Evolutionary conservation across 1,140 invertebrate genomes (phyloP).

Genomic region (Parasteatoda tepidariorum): DNA sequence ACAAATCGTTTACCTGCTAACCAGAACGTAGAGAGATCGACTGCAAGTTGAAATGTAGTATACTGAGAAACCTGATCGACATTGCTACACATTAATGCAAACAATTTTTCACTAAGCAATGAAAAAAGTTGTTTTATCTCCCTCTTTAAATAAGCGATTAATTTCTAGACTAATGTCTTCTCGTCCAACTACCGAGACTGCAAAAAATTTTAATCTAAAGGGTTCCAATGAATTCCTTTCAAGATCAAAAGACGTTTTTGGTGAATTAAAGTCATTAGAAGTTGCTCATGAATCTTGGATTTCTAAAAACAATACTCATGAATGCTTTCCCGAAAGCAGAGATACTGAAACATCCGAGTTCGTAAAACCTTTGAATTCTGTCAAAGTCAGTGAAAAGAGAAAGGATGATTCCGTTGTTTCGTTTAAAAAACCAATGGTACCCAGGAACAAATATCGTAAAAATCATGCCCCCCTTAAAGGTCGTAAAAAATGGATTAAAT

Average conservation of each 20-base stretch:
- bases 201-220: conserved; percentile 22
- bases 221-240: conserved; percentile 9
- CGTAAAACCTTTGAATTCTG: no score
- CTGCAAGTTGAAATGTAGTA: no score
- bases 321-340: not conserved
- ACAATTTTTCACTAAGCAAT: no score
- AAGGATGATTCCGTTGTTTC: no score
- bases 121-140: not conserved
- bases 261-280: conserved; percentile 2
- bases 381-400: no score
- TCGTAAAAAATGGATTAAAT: conserved; percentile 23
- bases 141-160: conserved; percentile 9
- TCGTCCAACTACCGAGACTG: not conserved
- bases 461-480: no score
- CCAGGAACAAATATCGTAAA: no score
- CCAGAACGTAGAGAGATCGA: no score
- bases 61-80: no score
- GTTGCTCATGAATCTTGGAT: conserved; percentile 31
- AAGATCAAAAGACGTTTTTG: conserved; percentile 28
- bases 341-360: not conserved
- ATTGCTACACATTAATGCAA: no score
- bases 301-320: conserved; percentile 20
- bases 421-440: no score
- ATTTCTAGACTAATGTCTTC: conserved; percentile 19
- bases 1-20: no score